Conservation (phyloP, 2,797 vertebrate species). For the Oreochromis mossambicus region DNA sequence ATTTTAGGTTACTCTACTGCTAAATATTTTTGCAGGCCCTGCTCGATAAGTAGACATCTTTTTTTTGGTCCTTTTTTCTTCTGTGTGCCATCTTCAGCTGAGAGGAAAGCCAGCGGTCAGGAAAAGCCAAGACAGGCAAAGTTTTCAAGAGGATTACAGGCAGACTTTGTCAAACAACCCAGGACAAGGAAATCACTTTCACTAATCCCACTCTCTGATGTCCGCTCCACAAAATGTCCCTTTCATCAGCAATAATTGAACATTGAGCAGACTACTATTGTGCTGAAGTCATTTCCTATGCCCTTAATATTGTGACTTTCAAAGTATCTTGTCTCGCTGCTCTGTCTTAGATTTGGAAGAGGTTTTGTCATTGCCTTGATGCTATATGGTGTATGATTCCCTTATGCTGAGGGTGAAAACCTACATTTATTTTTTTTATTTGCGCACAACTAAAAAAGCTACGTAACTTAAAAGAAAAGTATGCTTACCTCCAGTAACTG, state of each 20-base stretch:
- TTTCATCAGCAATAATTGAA: slow-evolving; percentile 80
- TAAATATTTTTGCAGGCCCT: background rate
- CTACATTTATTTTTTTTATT: background rate
- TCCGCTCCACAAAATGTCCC: slow-evolving; percentile 68
- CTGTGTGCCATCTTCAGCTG: slow-evolving; percentile 30
- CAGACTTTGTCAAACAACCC: slow-evolving; percentile 73
- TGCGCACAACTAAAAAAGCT: background rate
- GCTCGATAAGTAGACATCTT: background rate
- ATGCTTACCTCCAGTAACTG: background rate
- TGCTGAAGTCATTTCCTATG: slow-evolving; percentile 49
- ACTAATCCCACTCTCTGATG: slow-evolving; percentile 76
- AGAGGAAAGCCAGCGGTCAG: slow-evolving; percentile 44
- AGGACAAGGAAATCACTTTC: slow-evolving; percentile 70
- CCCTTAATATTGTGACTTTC: slow-evolving; percentile 66
- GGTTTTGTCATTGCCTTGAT: slow-evolving; percentile 1
- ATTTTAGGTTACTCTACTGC: background rate
- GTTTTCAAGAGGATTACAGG: slow-evolving; percentile 70
- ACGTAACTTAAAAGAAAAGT: background rate
- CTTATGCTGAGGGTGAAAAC: background rate
- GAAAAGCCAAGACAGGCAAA: slow-evolving; percentile 48
- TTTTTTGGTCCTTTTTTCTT: background rate
- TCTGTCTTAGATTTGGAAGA: slow-evolving; percentile 30
- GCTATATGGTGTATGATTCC: background rate
- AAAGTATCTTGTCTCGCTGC: slow-evolving; percentile 45
- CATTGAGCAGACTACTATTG: slow-evolving; percentile 57